phyloP scores from a whole-genome alignment of 2,797 vertebrate species.

The Fundulus diaphanus region DNA sequence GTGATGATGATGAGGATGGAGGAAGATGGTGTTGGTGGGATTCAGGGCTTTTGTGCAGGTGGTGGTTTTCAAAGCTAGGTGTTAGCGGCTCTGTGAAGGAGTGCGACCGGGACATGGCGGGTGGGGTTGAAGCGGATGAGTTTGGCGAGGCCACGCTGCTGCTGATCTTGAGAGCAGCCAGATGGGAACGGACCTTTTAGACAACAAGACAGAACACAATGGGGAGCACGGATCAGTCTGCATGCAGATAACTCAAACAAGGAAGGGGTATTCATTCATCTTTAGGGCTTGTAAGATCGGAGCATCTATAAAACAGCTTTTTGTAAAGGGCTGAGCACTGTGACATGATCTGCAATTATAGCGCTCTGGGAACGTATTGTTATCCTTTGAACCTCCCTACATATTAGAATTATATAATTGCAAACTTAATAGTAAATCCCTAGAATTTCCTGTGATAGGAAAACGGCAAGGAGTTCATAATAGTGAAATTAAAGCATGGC shows the following conservation, averaged over 20 bases:
- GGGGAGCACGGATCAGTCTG: constrained; percentile 57
- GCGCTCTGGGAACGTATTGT: background rate
- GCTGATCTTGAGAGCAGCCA: constrained; percentile 94
- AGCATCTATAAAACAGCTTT: constrained; percentile 10
- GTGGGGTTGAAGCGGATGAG: constrained; percentile 60
- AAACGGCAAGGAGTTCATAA: background rate
- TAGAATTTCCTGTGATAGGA: background rate
- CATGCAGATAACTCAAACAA: constrained; percentile 53
- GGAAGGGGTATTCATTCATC: background rate
- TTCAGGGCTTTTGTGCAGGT: constrained; percentile 81
- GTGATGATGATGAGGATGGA: constrained; percentile 55
- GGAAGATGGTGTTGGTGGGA: constrained; percentile 71
- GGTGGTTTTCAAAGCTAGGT: constrained; percentile 91
- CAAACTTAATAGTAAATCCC: background rate
- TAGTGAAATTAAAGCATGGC: background rate
- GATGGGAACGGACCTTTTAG: constrained; percentile 91
- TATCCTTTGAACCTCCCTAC: background rate
- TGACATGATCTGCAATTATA: background rate
- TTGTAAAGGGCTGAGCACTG: background rate
- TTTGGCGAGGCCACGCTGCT: constrained; percentile 53
- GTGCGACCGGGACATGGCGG: constrained; percentile 87
- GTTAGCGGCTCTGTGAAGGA: constrained; percentile 90
- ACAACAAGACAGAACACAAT: constrained; percentile 53
- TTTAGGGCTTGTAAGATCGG: constrained; percentile 30
- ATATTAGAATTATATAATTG: background rate